Evolutionary conservation across 2,797 vertebrate species (phyloP).

Genomic region (Chelonia mydas): DNA sequence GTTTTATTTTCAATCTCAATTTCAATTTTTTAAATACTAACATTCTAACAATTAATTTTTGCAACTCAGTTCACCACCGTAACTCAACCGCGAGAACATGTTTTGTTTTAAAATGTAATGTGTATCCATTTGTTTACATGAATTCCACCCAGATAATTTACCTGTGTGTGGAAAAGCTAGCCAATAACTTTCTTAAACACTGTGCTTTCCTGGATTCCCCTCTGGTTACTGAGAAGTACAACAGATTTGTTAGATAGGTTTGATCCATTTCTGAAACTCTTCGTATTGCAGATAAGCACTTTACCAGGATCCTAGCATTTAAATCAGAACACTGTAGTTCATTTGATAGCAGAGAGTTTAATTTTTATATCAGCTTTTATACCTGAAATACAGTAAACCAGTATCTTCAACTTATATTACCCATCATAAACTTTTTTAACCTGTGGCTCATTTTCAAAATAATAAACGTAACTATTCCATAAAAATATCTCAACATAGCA

Average conservation of each 20-base stretch:
- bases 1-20: background rate
- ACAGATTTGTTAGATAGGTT: slow-evolving; percentile 24
- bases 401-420: slow-evolving; percentile 83
- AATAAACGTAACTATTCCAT: slow-evolving; percentile 88
- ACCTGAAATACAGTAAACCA: slow-evolving; percentile 72
- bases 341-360: slow-evolving; percentile 52
- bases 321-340: slow-evolving; percentile 45
- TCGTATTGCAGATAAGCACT: slow-evolving; percentile 21
- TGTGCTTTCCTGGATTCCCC: slow-evolving; percentile 13
- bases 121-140: background rate
- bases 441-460: slow-evolving; percentile 87
- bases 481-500: slow-evolving; percentile 89
- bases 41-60: background rate
- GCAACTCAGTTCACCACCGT: background rate
- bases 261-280: slow-evolving; percentile 49
- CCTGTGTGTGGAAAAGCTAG: background rate
- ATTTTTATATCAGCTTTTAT: slow-evolving; percentile 68
- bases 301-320: slow-evolving; percentile 31
- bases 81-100: accelerated
- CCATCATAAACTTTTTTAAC: slow-evolving; percentile 87
- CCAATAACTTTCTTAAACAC: slow-evolving; percentile 8
- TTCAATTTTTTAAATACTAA: background rate
- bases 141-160: background rate
- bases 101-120: background rate
- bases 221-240: slow-evolving; percentile 11